Conservation (phyloP, 2,888 invertebrate genomes). For the Lissonota sp. region DNA sequence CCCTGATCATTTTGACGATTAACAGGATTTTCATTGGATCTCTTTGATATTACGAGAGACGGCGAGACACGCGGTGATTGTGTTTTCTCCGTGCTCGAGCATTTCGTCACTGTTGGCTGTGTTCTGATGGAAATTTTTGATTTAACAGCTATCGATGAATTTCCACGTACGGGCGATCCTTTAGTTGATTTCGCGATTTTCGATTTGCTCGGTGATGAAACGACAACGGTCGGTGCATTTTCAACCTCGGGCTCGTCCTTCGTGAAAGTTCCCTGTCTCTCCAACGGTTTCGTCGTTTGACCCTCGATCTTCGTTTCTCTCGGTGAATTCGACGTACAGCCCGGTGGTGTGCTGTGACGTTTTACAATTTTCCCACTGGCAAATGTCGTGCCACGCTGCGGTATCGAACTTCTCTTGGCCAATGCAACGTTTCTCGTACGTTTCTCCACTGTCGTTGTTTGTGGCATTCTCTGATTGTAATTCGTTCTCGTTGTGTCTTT, state of each 20-base stretch:
- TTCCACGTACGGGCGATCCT: conserved; percentile 72
- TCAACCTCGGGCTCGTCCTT: conserved; percentile 89
- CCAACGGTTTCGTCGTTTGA: conserved; percentile 84
- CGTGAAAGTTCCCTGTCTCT: conserved; percentile 96
- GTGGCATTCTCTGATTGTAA: conserved; percentile 76
- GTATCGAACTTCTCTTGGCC: conserved; percentile 76
- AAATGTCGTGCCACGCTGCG: conserved; percentile 74
- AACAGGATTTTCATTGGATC: conserved; percentile 20
- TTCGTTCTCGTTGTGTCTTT: conserved; percentile 73
- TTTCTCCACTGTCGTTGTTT: conserved; percentile 64
- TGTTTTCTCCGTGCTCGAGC: conserved; percentile 72
- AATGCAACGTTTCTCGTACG: conserved; percentile 66
- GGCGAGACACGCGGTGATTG: conserved; percentile 66
- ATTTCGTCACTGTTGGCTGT: conserved; percentile 71
- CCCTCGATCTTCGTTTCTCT: conserved; percentile 66
- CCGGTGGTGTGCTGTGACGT: conserved; percentile 74
- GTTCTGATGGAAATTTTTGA: conserved; percentile 73
- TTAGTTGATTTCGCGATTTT: conserved; percentile 77
- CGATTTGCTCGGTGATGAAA: conserved; percentile 75
- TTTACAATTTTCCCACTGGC: conserved; percentile 77
- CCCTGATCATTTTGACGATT: conserved; percentile 61
- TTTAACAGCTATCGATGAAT: conserved; percentile 66
- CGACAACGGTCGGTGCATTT: conserved; percentile 78
- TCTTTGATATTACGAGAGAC: conserved; percentile 60
- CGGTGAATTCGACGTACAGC: conserved; percentile 59